These are phyloP conservation scores for Acleris sparsana DNA, from an alignment of 2,888 invertebrate genomes.

Conservation along the genomic window DNA sequence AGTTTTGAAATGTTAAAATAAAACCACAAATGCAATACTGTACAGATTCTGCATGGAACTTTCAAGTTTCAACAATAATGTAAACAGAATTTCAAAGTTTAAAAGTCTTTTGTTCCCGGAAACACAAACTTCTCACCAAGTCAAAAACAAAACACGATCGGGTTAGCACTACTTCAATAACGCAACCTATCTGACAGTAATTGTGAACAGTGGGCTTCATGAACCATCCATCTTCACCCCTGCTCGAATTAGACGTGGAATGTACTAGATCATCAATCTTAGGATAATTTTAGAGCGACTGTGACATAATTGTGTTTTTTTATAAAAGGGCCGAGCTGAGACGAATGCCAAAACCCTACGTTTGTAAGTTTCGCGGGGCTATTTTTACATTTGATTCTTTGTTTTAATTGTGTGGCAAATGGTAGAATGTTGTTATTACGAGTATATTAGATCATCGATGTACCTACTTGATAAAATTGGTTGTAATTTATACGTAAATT, in stretches of 20 bases:
- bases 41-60: too few species aligned
- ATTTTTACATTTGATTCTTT: conserved; percentile 3
- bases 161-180: conserved; percentile 13
- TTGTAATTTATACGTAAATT: too few species aligned
- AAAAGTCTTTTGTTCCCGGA: too few species aligned
- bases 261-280: conserved; percentile 69
- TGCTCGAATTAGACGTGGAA: conserved; percentile 55
- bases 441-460: too few species aligned
- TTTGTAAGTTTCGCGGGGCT: conserved; percentile 12
- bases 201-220: conserved; percentile 29
- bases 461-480: too few species aligned
- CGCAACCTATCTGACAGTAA: conserved; percentile 29
- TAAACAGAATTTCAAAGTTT: too few species aligned
- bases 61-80: too few species aligned
- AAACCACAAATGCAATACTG: too few species aligned
- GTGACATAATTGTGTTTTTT: conserved; percentile 43
- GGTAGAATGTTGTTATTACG: too few species aligned
- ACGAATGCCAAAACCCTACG: conserved; percentile 33
- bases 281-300: conserved; percentile 51
- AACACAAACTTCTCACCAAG: background rate
- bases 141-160: conserved; percentile 27
- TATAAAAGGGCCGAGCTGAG: conserved; percentile 34
- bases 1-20: too few species aligned
- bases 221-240: conserved; percentile 61
- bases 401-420: background rate